These are phyloP conservation scores for Chunga burmeisteri DNA, from an alignment of 2,113 vertebrate species.

Conservation along the genomic window DNA sequence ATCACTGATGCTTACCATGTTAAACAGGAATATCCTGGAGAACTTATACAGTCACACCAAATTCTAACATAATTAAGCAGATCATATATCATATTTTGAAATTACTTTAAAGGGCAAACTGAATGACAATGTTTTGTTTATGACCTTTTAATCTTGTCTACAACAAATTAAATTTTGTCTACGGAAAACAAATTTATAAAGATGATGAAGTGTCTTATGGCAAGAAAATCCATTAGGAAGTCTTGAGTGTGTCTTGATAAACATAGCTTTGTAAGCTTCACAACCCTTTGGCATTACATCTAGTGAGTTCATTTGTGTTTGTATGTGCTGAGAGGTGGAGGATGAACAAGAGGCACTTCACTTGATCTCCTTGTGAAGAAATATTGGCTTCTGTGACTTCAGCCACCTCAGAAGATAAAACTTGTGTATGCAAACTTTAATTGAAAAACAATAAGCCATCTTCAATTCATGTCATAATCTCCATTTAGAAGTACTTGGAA, in stretches of 20 bases:
- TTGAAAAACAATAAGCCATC: background rate
- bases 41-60: background rate
- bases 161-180: constrained; percentile 34
- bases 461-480: background rate
- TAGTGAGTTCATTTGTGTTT: background rate
- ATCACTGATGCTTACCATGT: background rate
- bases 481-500: background rate
- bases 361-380: background rate
- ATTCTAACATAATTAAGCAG: background rate
- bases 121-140: constrained; percentile 16
- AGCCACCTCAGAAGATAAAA: background rate
- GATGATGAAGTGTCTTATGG: constrained; percentile 9
- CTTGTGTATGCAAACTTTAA: background rate
- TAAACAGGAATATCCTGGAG: background rate
- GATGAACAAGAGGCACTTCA: background rate
- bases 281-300: background rate
- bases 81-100: background rate
- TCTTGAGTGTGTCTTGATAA: background rate
- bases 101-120: constrained; percentile 7
- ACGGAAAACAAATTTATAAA: constrained; percentile 10
- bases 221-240: constrained; percentile 12
- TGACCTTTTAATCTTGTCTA: constrained; percentile 59
- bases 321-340: background rate
- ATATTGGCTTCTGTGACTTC: background rate
- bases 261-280: background rate